A percentile compares a stretch with the other conserved stretches of the same genome.
These are phyloP conservation scores for Colletes collaris DNA, from an alignment of 2,888 invertebrate species.

Conservation along the genomic window DNA sequence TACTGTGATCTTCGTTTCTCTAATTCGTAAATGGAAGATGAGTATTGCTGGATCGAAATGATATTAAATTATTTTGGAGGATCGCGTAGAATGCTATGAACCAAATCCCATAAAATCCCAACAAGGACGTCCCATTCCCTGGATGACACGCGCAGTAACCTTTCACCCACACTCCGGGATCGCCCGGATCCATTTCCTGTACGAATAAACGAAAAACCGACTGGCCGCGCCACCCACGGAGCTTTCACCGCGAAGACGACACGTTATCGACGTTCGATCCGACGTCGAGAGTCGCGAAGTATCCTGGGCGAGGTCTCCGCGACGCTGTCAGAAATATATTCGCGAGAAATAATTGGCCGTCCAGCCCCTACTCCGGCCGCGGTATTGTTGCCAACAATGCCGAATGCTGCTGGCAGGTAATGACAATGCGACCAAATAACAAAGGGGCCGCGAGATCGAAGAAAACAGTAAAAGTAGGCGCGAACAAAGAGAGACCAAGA, in stretches of 20 bases:
- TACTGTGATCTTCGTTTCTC: too few species aligned
- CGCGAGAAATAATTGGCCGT: constrained; percentile 48
- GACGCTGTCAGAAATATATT: constrained; percentile 22
- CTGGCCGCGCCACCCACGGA: neutral
- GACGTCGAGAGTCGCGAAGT: neutral
- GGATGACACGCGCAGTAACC: constrained; percentile 1
- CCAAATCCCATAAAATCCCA: constrained; percentile 3
- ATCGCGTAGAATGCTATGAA: neutral
- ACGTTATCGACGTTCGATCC: constrained; percentile 2
- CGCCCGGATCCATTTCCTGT: constrained; percentile 14
- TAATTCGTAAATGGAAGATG: too few species aligned
- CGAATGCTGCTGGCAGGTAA: constrained; percentile 31
- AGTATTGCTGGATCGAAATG: too few species aligned
- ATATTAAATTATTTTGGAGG: neutral
- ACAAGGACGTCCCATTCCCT: constrained; percentile 7
- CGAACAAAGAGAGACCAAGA: constrained; percentile 22
- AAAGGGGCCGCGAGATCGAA: constrained; percentile 59
- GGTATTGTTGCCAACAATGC: constrained; percentile 46
- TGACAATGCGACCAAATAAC: constrained; percentile 55
- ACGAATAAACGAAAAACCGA: neutral
- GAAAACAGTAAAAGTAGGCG: constrained; percentile 54
- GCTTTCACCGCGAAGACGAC: neutral
- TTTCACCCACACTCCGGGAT: neutral
- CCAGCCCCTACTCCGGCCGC: neutral
- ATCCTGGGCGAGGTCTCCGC: too few species aligned